Base-by-base conservation (phyloP, 2,797 vertebrate genomes). In the Picus viridis region DNA sequence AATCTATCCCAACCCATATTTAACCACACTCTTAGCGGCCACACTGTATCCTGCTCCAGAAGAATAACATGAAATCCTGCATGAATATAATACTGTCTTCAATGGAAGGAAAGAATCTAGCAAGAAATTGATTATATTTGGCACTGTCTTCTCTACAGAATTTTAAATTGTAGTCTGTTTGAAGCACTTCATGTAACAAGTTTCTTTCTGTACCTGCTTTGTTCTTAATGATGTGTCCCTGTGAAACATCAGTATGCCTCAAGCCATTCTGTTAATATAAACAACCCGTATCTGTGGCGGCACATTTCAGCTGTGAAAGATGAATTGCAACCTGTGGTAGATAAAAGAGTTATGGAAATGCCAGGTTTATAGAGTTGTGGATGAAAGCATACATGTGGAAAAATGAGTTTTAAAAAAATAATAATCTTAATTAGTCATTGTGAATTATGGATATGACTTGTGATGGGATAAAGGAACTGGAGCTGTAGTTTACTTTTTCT, bases 291-390 rank as follows among this genome's bases (percentile, higher is more conserved):
- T 94, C 92, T 94, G 53, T 64, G 74, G 74, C 39, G 76, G 72
- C 78, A 92, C 68, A 41, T 96, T 92, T 91, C 76, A 94, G 45
- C 56, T 57, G 3, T 67, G 88, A 85, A 95, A 96, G 89, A 57
- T 92, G 78, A 86, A 93, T 82, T 96, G 94, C 95, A 97, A 7
- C 89, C 82, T 94, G 94, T 97, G 93, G 90, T 95, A 92, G 92
- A 86, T 95, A 84, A 95, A 94, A 89, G 83, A 96, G 88, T 91
- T 96, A 95, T 80, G 74, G 94, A 95, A 82, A 80, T 62, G 18
- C 19, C 63, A 78, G 51, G 51, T 64, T 78, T 72, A 61, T 22
- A 43, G 15, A 83, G 68, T 59, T 78, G 69, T 30, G 89, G 74
- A 83, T 32, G 19, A 88, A 78, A 72, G 2, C 3, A 49, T 41